Evolutionary conservation across 2,797 vertebrate species (phyloP), one percentile per base, ranked within the genome.

Genomic region (Xerus rutilus): DNA sequence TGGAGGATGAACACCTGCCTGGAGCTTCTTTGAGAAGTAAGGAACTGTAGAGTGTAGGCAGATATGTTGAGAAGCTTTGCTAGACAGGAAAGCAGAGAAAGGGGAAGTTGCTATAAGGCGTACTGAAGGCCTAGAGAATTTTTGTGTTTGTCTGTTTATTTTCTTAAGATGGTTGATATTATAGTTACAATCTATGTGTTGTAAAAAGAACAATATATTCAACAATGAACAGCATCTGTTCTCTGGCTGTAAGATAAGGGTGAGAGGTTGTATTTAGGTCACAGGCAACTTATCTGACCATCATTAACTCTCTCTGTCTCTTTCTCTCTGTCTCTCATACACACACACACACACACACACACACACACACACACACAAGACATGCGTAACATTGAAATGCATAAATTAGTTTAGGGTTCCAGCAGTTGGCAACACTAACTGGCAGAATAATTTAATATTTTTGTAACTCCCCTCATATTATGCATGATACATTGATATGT

Each of bases 181-280:
- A 84, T 0, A 93, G 32, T 4, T n/a, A 30, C 7, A 23, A 18
- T 17, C 3, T 69, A 49, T 43, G 25, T 70, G 23, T 25, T 62
- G 30, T 30, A 23, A 88, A 69, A 73, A 82, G 30, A 92, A 67
- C 2, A 85, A 30, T 64, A 45, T 83, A 72, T 65, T 49, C 45
- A 77, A 23, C 35, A 70, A 52, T 57, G 39, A 77, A 43, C 62
- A 25, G 43, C 65, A 7, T 74, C 21, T 86, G 11, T 45, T 89
- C 74, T 93, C 67, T 91, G 49, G 25, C 59, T 45, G 1, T 73
- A 47, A 96, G 45, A 45, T 74, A 73, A 92, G 47, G 47, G 5
- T 85, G 49, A 86, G n/a, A 93, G 78, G 62, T 69, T 93, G 21
- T 84, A 21, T 62, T 43, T 90, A 69, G 30, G 62, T 96, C 69